Conservation (phyloP, 2,113 vertebrate species). For the Marcusenius ussheri region DNA sequence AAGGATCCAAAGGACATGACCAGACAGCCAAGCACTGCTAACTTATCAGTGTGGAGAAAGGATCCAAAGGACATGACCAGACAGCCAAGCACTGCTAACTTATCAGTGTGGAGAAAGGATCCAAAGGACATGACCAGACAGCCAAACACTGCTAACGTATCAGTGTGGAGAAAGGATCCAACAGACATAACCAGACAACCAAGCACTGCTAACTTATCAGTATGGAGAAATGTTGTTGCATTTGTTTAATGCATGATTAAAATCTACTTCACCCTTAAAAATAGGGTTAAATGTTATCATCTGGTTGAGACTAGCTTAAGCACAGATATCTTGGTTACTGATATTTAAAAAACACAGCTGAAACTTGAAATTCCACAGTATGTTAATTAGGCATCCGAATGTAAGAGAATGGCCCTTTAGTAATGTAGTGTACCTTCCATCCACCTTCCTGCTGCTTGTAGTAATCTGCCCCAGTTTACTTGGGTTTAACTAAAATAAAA, state of each 20-base stretch:
- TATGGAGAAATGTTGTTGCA: neutral
- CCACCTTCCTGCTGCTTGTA: too few relatives aligned
- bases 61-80: neutral
- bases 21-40: neutral
- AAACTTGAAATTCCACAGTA: neutral
- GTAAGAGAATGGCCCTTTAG: too few relatives aligned
- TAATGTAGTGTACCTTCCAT: too few relatives aligned
- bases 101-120: neutral
- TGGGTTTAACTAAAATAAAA: too few relatives aligned
- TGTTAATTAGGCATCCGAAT: neutral
- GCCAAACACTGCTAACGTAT: too few relatives aligned
- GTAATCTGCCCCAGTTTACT: too few relatives aligned
- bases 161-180: neutral
- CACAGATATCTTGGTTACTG: neutral
- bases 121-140: too few relatives aligned
- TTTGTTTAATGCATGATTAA: neutral
- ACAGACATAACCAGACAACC: neutral
- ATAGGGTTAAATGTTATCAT: neutral
- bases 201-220: too few relatives aligned
- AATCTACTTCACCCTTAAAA: neutral
- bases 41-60: neutral
- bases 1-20: neutral
- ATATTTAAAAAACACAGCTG: neutral
- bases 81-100: neutral
- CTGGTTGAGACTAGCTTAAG: neutral